A percentile compares a stretch with the other conserved stretches of the same genome.
Evolutionary conservation across 1,140 invertebrate genomes (phyloP).

Genomic region (Geopemphigus sp.): DNA sequence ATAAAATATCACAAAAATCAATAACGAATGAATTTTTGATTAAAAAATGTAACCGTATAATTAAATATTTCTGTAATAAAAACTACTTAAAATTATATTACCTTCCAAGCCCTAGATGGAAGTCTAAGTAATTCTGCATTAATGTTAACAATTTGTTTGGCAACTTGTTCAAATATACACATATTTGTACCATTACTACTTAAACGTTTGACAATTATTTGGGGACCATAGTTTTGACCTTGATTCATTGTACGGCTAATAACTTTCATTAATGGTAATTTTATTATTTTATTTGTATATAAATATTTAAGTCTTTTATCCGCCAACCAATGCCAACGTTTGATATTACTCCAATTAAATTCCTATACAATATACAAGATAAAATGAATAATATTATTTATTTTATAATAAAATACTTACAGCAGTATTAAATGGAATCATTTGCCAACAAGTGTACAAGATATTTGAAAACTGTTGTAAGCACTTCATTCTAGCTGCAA

Average conservation of each 20-base stretch:
- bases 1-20: too few relatives aligned
- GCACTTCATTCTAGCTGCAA: conserved; percentile 61
- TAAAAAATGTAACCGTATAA: too few relatives aligned
- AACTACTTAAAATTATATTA: conserved; percentile 52
- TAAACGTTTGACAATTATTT: conserved; percentile 65
- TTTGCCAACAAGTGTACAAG: conserved; percentile 65
- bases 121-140: conserved; percentile 62
- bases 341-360: conserved; percentile 55
- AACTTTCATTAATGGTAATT: conserved; percentile 65
- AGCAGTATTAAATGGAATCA: conserved; percentile 60
- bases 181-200: conserved; percentile 61
- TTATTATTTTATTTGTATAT: conserved; percentile 64
- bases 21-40: too few relatives aligned
- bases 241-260: conserved; percentile 69
- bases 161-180: conserved; percentile 65
- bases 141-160: conserved; percentile 65
- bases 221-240: conserved; percentile 67
- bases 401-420: conserved; percentile 50
- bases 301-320: conserved; percentile 60
- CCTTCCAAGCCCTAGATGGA: conserved; percentile 69
- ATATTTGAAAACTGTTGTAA: conserved; percentile 66
- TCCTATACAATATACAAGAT: conserved; percentile 53
- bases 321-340: conserved; percentile 57
- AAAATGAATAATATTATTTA: background rate
- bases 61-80: background rate